These are phyloP conservation scores for Lepus townsendii DNA, from an alignment of 2,797 vertebrate genomes.

Conservation along the genomic window DNA sequence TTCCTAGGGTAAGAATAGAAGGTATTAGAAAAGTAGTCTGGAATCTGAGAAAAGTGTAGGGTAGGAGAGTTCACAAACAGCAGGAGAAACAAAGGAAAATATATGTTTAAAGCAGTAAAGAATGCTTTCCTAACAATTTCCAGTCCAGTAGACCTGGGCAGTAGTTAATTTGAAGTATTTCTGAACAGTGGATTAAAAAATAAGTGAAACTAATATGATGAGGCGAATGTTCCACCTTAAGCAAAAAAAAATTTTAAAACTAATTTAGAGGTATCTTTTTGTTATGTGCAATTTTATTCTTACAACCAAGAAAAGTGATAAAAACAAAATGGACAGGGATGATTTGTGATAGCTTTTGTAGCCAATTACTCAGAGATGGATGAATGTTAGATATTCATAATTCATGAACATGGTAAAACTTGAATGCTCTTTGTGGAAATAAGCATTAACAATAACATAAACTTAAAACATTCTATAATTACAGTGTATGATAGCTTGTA, in stretches of 20 bases:
- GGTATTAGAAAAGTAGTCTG: background rate
- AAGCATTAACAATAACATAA: background rate
- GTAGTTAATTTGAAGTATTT: constrained; percentile 61
- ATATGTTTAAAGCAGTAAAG: background rate
- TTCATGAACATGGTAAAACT: background rate
- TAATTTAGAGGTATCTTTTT: constrained; percentile 35
- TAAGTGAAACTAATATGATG: constrained; percentile 21
- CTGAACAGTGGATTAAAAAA: constrained; percentile 51
- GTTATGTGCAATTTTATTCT: constrained; percentile 41
- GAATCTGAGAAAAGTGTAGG: background rate
- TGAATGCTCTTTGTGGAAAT: background rate
- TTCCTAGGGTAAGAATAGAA: background rate
- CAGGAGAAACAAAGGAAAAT: background rate
- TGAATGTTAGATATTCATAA: constrained; percentile 49
- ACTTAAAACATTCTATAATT: background rate
- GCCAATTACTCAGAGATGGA: constrained; percentile 17
- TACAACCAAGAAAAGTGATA: constrained; percentile 39
- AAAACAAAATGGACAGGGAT: constrained; percentile 5
- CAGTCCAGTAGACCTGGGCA: background rate
- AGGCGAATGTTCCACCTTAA: constrained; percentile 8
- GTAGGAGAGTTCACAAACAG: background rate
- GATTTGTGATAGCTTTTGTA: constrained; percentile 26
- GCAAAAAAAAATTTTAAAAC: constrained; percentile 30
- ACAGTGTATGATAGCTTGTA: background rate
- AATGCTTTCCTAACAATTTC: background rate